Base-by-base conservation (phyloP, 2,888 invertebrate genomes). In the Mythimna ferrago region DNA sequence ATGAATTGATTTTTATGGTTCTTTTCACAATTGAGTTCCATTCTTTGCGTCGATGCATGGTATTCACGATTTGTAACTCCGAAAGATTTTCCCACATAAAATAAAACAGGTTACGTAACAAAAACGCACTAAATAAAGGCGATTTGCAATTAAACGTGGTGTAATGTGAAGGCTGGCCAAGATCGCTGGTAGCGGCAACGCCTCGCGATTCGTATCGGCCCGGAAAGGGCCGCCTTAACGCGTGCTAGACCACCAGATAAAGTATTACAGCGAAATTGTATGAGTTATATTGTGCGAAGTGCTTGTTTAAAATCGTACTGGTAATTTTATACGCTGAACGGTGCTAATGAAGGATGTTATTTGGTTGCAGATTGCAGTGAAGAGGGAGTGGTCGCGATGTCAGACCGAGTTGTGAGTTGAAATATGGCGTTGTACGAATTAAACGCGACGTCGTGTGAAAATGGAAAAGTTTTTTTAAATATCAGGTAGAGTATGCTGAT, bases 171-270 rank as follows among this genome's bases (percentile, higher is more conserved):
- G 92, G 93, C 88, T 89, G 84, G 89, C 83, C 84, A 86, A 89
- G 90, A 93, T 91, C 90, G 87, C 80, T 91, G 90, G 93, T 93
- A 92, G 92, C 91, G 89, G 91, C 84, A 85, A 89, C 94, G 93
- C 93, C 92, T 93, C 78, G 82, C 84, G 95, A 95, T 95, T 88
- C 87, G 90, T 94, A 95, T 95, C 95, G 80, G 83, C 74, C 75
- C 84, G 88, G 88, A 87, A 89, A 89, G 88, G 89, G 89, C 91
- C 90, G 93, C 92, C 91, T 92, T 89, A 88, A 91, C 92, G 92
- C 92, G 93, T 92, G 91, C 91, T 91, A 89, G 89, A 86, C 86
- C 86, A 88, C 88, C 88, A 87, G 90, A 91, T 93, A 90, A 91
- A 92, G 89, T 90, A 90, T 89, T 84, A 84, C 82, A 86, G 90